Evolutionary conservation across 2,888 invertebrate species (phyloP).

Genomic region (Polietes domitor): DNA sequence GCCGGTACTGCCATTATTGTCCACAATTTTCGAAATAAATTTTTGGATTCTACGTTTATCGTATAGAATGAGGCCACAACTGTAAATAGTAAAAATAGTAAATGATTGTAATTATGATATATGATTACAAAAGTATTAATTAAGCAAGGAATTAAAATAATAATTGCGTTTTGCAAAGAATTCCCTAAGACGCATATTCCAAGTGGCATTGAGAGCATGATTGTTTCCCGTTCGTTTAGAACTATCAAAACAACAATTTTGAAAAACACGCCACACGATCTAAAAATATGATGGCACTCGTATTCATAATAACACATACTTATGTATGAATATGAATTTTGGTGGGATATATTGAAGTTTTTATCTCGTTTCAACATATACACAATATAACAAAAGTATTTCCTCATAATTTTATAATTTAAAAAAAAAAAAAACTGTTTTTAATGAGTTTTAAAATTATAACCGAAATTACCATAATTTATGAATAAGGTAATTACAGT

Average conservation of each 20-base stretch:
- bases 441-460: no score
- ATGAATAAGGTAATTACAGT: no score
- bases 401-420: no score
- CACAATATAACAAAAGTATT: no score
- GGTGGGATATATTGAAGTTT: not conserved
- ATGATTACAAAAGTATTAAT: not conserved
- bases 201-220: not conserved
- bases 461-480: no score
- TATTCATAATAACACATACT: not conserved
- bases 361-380: constrained; percentile 73
- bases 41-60: constrained; percentile 77
- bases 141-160: no score
- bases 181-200: not conserved
- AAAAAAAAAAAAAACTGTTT: no score
- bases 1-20: constrained; percentile 68
- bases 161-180: not conserved
- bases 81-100: constrained; percentile 71
- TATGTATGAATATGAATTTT: not conserved
- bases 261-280: constrained; percentile 18
- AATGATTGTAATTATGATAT: not conserved
- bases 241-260: constrained; percentile 16
- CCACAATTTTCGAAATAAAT: constrained; percentile 79
- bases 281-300: not conserved
- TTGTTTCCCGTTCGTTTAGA: not conserved
- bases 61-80: constrained; percentile 78